phyloP scores from a whole-genome alignment of 2,888 invertebrate species.

The Acrobasis repandana region DNA sequence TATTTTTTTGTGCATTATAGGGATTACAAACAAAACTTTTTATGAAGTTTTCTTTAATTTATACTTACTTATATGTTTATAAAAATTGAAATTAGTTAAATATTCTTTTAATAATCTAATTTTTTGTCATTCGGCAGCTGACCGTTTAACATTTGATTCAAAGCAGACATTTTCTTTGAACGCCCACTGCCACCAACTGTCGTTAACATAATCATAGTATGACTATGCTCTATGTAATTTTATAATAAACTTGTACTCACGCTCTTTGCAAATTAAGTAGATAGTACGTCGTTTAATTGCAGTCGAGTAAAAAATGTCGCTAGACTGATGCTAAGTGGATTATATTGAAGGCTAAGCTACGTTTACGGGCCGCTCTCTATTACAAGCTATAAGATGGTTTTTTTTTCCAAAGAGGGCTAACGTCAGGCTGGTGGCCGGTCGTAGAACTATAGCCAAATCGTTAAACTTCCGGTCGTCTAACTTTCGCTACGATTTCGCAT shows the following conservation, averaged over 20 bases:
- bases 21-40: no score
- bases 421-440: no score
- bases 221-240: constrained; percentile 7
- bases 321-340: constrained; percentile 32
- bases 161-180: neutral
- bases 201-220: constrained; percentile 15
- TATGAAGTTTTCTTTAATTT: no score
- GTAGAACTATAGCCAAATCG: no score
- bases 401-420: no score
- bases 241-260: constrained; percentile 14
- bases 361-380: neutral
- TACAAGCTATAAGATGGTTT: neutral
- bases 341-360: constrained; percentile 30
- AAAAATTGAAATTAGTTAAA: neutral
- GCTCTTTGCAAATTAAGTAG: constrained; percentile 15
- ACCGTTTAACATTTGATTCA: neutral
- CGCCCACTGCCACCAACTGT: neutral
- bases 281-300: constrained; percentile 29
- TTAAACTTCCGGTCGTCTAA: no score
- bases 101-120: neutral
- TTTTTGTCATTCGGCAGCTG: neutral
- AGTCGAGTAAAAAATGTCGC: constrained; percentile 28
- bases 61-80: no score
- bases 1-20: no score
- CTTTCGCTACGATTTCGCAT: no score